Evolutionary conservation across 2,797 vertebrate species (phyloP).

Genomic region (Semaprochilodus insignis): DNA sequence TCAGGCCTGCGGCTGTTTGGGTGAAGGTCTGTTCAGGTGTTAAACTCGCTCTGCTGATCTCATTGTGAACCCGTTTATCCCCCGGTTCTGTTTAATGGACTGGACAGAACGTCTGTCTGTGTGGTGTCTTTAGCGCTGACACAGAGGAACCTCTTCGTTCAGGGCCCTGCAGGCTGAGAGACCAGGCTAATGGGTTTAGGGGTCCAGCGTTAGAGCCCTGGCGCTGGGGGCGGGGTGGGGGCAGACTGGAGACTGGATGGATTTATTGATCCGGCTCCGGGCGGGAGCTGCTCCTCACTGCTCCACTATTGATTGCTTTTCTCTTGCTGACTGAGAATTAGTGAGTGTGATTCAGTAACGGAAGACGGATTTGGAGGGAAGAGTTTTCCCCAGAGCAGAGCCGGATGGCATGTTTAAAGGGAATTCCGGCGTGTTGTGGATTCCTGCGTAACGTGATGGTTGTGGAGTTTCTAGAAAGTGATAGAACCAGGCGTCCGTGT

Average conservation of each 20-base stretch:
- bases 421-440: no score
- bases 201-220: neutral
- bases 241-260: no score
- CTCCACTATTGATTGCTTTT: slow-evolving; percentile 35
- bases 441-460: no score
- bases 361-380: neutral
- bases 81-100: slow-evolving; percentile 37
- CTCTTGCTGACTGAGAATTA: slow-evolving; percentile 14
- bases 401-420: no score
- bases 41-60: slow-evolving; percentile 19
- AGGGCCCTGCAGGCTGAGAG: slow-evolving; percentile 18
- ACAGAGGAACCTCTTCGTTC: neutral
- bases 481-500: no score
- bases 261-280: slow-evolving; percentile 53
- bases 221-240: neutral
- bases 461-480: no score
- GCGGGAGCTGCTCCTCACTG: slow-evolving; percentile 26
- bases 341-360: neutral
- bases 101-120: slow-evolving; percentile 5
- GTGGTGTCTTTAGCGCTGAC: neutral
- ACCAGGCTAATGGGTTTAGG: slow-evolving; percentile 15
- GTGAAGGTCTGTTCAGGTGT: slow-evolving; percentile 12
- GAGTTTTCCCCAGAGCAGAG: no score
- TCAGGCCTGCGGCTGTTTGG: slow-evolving; percentile 18
- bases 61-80: slow-evolving; percentile 15